Conservation (phyloP, 1,140 invertebrate species). For the Zaprionus kolodkinae region DNA sequence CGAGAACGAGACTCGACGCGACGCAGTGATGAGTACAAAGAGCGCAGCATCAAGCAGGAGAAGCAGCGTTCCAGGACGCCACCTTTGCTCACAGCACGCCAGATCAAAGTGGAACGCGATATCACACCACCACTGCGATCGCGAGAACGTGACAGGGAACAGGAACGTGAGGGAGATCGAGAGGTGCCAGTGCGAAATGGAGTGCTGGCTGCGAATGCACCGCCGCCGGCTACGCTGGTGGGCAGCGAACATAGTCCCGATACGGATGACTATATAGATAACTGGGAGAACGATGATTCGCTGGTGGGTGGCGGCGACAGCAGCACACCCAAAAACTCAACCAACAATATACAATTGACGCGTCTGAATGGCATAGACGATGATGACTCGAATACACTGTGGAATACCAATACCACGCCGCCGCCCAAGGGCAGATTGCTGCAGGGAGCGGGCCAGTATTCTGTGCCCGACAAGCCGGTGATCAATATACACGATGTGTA, state of each 20-base stretch:
- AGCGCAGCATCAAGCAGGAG: constrained; percentile 54
- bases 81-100: constrained; percentile 26
- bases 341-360: background rate
- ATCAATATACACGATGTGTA: constrained; percentile 75
- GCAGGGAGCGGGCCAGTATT: background rate
- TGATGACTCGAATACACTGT: constrained; percentile 69
- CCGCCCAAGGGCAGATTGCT: constrained; percentile 52
- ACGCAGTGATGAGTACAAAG: constrained; percentile 28
- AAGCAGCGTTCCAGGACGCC: constrained; percentile 52
- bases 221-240: constrained; percentile 23
- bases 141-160: background rate
- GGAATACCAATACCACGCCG: constrained; percentile 72
- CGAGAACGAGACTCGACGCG: background rate
- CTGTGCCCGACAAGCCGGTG: constrained; percentile 17
- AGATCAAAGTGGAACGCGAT: constrained; percentile 58
- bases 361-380: constrained; percentile 36
- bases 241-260: constrained; percentile 69
- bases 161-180: background rate
- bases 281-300: constrained; percentile 82
- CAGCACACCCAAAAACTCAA: constrained; percentile 52
- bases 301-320: constrained; percentile 42
- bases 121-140: constrained; percentile 43
- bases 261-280: constrained; percentile 81
- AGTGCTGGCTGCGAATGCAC: constrained; percentile 43
- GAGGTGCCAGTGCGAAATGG: constrained; percentile 52